These are phyloP conservation scores for Dryocosmus kuriphilus DNA, from an alignment of 2,888 invertebrate genomes.

Conservation along the genomic window DNA sequence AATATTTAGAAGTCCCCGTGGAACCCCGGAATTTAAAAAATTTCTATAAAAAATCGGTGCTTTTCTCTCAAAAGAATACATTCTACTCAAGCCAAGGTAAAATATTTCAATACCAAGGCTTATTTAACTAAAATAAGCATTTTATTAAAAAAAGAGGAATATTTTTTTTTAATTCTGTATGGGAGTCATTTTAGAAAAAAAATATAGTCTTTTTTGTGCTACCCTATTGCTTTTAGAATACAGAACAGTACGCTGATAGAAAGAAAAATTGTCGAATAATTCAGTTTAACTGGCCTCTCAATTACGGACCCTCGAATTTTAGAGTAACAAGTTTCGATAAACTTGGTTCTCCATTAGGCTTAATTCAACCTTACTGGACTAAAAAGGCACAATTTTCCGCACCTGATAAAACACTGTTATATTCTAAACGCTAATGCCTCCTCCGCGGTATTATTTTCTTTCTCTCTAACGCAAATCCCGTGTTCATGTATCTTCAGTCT, in stretches of 20 bases:
- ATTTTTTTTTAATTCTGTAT: too few species aligned
- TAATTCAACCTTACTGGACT: slow-evolving; percentile 75
- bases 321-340: slow-evolving; percentile 57
- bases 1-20: too few species aligned
- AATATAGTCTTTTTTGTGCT: too few species aligned
- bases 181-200: too few species aligned
- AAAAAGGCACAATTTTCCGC: slow-evolving; percentile 77
- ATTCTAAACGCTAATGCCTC: slow-evolving; percentile 63
- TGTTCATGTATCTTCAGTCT: slow-evolving; percentile 40
- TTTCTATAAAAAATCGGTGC: too few species aligned
- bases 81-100: too few species aligned
- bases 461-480: slow-evolving; percentile 34
- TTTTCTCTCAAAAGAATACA: too few species aligned
- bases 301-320: slow-evolving; percentile 53
- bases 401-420: slow-evolving; percentile 71
- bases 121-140: too few species aligned
- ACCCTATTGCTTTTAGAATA: background rate
- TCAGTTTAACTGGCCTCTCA: slow-evolving; percentile 47
- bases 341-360: slow-evolving; percentile 71
- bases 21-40: too few species aligned
- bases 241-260: slow-evolving; percentile 43
- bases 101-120: too few species aligned
- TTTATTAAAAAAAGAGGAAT: too few species aligned
- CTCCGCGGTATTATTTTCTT: slow-evolving; percentile 30
- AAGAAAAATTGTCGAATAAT: slow-evolving; percentile 47